Base-by-base conservation (phyloP, 1,140 invertebrate genomes). In the Andrena cerasifolii region DNA sequence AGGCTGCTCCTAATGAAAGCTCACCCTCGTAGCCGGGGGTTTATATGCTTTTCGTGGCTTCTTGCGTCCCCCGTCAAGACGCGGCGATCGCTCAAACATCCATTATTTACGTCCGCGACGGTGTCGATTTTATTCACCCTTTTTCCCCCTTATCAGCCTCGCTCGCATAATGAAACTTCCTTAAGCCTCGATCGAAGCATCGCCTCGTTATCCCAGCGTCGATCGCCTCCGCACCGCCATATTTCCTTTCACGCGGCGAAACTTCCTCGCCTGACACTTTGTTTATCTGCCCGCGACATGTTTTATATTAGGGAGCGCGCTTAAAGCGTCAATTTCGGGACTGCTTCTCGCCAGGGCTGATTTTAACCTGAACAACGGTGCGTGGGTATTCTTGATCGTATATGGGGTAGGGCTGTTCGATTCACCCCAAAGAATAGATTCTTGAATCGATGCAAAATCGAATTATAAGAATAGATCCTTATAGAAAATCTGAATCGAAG, bases 1-100 rank as follows among this genome's bases (percentile, higher is more conserved):
- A 87, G 86, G 73, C 77, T 31, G 76, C 47, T 79, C 68, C 83
- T 87, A 87, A 86, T 86, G 85, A 87, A 87, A 87, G 84, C 80
- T 83, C 83, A 73, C 82, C 79, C 83, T 80, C 68, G 33, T 7
- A 36, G 31, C 28, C 4, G 26, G 51, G 31, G 31, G n/a, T n/a
- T n/a, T n/a, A n/a, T 59, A 62, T 51, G 53, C 75, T 80, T 65
- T 58, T 65, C 62, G 51, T 68, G 33, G 26, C 36, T 78, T 40
- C 79, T 72, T 7, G 47, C n/a, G 51, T 24, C 21, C 33, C 24
- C 58, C 36, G 72, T 63, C 78, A 68, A 80, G 51, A 63, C 79
- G 59, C 67, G n/a, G 56, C 72, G 31, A 83, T 83, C 78, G 79
- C 67, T 78, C 78, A 72, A 67, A 83, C 63, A 56, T 70, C 54